phyloP scores from a whole-genome alignment of 2,888 invertebrate genomes.

The Diarsia dahlii region DNA sequence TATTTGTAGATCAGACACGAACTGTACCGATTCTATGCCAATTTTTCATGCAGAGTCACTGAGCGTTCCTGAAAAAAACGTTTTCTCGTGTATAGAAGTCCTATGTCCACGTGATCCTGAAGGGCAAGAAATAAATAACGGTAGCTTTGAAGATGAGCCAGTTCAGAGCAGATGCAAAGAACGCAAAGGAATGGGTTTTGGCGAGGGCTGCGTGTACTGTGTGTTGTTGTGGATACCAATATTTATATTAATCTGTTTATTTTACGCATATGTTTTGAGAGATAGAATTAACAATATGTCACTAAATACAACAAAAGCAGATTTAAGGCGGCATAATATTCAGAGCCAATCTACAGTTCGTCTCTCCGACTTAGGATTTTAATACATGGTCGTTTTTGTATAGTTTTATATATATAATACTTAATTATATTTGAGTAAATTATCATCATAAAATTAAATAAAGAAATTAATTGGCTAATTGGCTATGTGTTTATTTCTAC shows the following conservation, averaged over 20 bases:
- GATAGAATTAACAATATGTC: slow-evolving; percentile 51
- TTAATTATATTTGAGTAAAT: slow-evolving; percentile 9
- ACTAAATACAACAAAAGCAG: not conserved
- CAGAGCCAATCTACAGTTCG: slow-evolving; percentile 58
- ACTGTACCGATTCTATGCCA: slow-evolving; percentile 2
- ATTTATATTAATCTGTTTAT: slow-evolving; percentile 71
- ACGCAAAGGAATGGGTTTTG: slow-evolving; percentile 71
- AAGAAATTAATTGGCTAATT: not conserved
- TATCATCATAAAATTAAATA: too few species aligned
- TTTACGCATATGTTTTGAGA: slow-evolving; percentile 75
- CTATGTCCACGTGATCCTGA: not conserved
- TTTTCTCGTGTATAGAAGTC: slow-evolving; percentile 17
- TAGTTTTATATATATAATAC: slow-evolving; percentile 21
- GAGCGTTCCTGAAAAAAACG: not conserved
- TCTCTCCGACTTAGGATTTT: slow-evolving; percentile 82
- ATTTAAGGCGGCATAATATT: not conserved
- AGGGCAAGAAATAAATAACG: not conserved
- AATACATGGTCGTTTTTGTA: slow-evolving; percentile 47
- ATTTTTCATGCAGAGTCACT: not conserved
- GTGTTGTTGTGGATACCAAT: slow-evolving; percentile 79
- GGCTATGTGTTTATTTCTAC: slow-evolving; percentile 14
- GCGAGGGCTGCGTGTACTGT: slow-evolving; percentile 78
- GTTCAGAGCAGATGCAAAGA: slow-evolving; percentile 11
- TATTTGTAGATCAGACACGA: slow-evolving; percentile 13
- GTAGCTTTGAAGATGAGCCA: not conserved